Conservation (phyloP, 2,113 vertebrate genomes). For the Calyptommatus sinebrachiatus region DNA sequence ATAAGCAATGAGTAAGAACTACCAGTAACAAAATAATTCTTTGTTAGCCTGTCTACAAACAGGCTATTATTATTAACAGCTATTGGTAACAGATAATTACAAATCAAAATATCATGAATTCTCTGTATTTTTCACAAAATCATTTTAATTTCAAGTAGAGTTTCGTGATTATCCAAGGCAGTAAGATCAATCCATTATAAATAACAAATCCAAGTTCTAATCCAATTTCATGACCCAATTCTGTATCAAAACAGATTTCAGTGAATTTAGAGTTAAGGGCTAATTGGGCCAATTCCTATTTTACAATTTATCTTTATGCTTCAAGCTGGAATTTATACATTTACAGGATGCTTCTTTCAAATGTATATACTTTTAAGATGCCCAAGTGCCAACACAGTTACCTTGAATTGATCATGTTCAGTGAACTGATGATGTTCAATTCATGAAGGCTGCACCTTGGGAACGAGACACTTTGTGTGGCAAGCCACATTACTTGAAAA, state of each 20-base stretch:
- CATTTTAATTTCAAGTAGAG: constrained; percentile 16
- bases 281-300: constrained; percentile 12
- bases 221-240: constrained; percentile 15
- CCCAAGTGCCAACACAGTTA: background rate
- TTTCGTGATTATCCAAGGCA: background rate
- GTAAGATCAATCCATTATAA: constrained; percentile 22
- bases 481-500: background rate
- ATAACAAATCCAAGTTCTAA: constrained; percentile 18
- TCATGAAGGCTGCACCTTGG: background rate
- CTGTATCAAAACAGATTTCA: constrained; percentile 4
- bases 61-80: too few relatives aligned
- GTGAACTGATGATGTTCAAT: background rate
- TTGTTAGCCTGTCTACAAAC: background rate
- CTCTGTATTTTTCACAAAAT: constrained; percentile 11
- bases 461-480: background rate
- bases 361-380: background rate
- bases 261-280: constrained; percentile 4
- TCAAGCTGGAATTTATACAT: constrained; percentile 25
- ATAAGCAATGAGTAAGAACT: background rate
- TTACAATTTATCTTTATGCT: constrained; percentile 18
- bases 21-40: background rate
- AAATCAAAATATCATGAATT: background rate
- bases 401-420: background rate
- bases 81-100: background rate
- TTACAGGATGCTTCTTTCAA: background rate